Conservation (phyloP, 2,113 vertebrate genomes). For the Onychostruthus taczanowskii region DNA sequence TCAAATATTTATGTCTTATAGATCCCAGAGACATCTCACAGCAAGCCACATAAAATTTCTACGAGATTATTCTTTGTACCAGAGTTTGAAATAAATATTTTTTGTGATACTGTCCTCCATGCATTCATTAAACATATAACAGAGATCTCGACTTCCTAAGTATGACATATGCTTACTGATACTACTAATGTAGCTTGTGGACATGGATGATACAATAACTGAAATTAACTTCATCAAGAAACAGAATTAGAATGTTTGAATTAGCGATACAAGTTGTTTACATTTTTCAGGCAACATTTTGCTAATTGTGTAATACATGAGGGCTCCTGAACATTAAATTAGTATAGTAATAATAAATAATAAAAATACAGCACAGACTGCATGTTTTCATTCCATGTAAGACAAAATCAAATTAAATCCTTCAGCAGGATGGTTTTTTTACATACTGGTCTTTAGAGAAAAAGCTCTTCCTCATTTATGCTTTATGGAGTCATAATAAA, state of each 20-base stretch:
- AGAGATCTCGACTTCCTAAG: neutral
- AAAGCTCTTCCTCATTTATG: conserved; percentile 5
- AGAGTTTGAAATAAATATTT: neutral
- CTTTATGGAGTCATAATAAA: conserved; percentile 10
- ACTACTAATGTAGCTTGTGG: neutral
- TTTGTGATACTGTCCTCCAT: neutral
- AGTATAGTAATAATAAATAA: neutral
- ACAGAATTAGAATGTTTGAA: neutral
- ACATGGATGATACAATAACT: neutral
- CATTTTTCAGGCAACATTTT: conserved; percentile 27
- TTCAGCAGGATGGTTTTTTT: conserved; percentile 21
- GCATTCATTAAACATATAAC: neutral
- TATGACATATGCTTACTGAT: neutral
- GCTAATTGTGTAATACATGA: neutral
- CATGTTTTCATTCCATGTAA: conserved; percentile 6
- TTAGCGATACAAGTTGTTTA: neutral
- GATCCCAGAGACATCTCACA: neutral
- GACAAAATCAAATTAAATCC: conserved; percentile 50
- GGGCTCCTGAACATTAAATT: conserved; percentile 20
- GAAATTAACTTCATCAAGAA: conserved; percentile 15
- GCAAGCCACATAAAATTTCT: neutral
- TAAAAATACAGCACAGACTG: neutral
- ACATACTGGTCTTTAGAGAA: neutral
- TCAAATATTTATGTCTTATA: neutral
- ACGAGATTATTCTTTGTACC: neutral